A percentile compares a stretch with the other conserved stretches of the same genome.
Evolutionary conservation across 1,140 invertebrate species (phyloP).

Genomic region (Euwallacea fornicatus): DNA sequence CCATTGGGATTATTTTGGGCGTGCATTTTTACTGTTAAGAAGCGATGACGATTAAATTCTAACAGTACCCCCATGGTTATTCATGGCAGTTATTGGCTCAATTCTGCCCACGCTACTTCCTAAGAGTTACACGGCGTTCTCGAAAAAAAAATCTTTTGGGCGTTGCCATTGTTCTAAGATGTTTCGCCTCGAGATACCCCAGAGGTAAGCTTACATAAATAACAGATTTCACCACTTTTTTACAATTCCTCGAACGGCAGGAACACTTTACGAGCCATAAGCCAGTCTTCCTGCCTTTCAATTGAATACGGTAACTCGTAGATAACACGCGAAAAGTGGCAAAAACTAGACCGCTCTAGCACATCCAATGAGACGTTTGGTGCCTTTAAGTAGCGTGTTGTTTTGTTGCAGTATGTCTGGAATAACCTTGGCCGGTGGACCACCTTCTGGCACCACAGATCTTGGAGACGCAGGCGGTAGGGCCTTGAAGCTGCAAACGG

Average conservation of each 20-base stretch:
- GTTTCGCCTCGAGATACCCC: slow-evolving; percentile 11
- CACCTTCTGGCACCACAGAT: slow-evolving; percentile 35
- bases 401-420: slow-evolving; percentile 41
- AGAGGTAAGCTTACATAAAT: background rate
- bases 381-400: background rate
- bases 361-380: too few relatives aligned
- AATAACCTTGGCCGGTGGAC: slow-evolving; percentile 43
- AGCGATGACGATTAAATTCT: background rate
- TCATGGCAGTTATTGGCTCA: slow-evolving; percentile 2
- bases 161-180: background rate
- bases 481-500: slow-evolving; percentile 77
- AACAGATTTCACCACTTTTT: background rate
- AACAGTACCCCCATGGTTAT: background rate
- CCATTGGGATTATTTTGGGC: slow-evolving; percentile 14
- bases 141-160: too few relatives aligned
- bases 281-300: too few relatives aligned
- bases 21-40: slow-evolving; percentile 27
- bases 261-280: too few relatives aligned
- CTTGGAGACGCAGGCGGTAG: slow-evolving; percentile 59
- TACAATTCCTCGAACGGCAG: background rate
- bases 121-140: background rate
- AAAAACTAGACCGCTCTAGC: too few relatives aligned
- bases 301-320: too few relatives aligned
- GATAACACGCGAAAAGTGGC: too few relatives aligned
- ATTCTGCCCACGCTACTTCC: background rate